Conservation (phyloP, 2,797 vertebrate genomes). For the Holocentrus rufus region DNA sequence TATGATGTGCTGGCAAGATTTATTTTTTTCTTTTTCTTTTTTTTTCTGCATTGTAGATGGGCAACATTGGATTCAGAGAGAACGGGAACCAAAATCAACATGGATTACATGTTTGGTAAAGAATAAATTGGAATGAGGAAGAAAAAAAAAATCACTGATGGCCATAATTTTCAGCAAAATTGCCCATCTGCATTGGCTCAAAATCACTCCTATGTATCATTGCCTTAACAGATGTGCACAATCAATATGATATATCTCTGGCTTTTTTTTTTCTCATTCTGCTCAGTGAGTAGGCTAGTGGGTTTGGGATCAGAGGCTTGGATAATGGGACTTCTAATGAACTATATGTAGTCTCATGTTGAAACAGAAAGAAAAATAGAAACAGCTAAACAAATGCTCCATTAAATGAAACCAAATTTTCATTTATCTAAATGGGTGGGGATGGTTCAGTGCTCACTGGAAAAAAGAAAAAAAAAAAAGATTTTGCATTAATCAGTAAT, state of each 20-base stretch:
- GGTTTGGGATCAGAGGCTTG: conserved; percentile 13
- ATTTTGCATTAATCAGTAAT: conserved; percentile 65
- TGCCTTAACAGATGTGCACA: conserved; percentile 46
- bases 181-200: conserved; percentile 20
- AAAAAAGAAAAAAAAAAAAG: conserved; percentile 4
- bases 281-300: conserved; percentile 10
- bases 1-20: neutral
- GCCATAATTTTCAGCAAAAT: conserved; percentile 33
- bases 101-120: conserved; percentile 15
- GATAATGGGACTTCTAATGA: conserved; percentile 7
- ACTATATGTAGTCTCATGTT: conserved; percentile 6
- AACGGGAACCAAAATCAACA: conserved; percentile 11
- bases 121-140: conserved; percentile 26
- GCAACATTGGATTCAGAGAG: conserved; percentile 6
- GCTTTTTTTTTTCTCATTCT: neutral
- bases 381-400: conserved; percentile 11
- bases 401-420: neutral
- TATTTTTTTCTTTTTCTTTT: neutral
- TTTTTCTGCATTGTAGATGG: neutral
- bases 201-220: conserved; percentile 16
- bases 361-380: neutral
- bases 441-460: conserved; percentile 17
- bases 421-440: neutral
- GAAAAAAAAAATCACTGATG: conserved; percentile 31
- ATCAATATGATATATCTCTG: conserved; percentile 31